Evolutionary conservation across 2,888 invertebrate genomes (phyloP).

Genomic region (Leptura quadrifasciata): DNA sequence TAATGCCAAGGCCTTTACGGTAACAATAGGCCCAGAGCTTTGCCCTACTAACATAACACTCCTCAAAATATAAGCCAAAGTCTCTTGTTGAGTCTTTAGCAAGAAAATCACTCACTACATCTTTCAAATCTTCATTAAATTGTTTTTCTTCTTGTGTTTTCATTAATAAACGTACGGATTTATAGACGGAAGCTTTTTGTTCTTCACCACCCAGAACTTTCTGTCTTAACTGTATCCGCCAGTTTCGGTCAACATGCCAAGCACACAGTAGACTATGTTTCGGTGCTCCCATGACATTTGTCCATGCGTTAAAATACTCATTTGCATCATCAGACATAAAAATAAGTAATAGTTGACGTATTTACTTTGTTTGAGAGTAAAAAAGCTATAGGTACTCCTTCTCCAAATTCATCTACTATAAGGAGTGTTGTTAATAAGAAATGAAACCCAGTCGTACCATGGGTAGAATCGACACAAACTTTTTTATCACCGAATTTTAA

Average conservation of each 20-base stretch:
- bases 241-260: conserved; percentile 9
- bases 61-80: conserved; percentile 5
- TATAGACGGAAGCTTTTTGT: neutral
- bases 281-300: neutral
- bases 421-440: conserved; percentile 46
- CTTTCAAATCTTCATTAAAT: neutral
- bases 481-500: conserved; percentile 1
- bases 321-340: neutral
- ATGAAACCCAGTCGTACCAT: conserved; percentile 36
- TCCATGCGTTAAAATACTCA: neutral
- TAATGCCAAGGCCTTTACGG: conserved; percentile 8
- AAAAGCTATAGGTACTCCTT: conserved; percentile 56
- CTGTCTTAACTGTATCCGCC: neutral
- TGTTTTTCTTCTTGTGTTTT: neutral
- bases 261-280: neutral
- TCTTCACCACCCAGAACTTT: conserved; percentile 1
- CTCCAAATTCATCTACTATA: conserved; percentile 55
- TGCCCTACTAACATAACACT: neutral
- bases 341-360: neutral
- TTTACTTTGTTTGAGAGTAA: conserved; percentile 48
- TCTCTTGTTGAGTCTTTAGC: neutral
- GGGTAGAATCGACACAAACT: conserved; percentile 46
- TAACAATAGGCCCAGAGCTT: neutral
- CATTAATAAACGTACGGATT: conserved; percentile 1
- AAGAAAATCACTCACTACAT: neutral